phyloP scores from a whole-genome alignment of 1,140 invertebrate species.

The Ladona fulva region DNA sequence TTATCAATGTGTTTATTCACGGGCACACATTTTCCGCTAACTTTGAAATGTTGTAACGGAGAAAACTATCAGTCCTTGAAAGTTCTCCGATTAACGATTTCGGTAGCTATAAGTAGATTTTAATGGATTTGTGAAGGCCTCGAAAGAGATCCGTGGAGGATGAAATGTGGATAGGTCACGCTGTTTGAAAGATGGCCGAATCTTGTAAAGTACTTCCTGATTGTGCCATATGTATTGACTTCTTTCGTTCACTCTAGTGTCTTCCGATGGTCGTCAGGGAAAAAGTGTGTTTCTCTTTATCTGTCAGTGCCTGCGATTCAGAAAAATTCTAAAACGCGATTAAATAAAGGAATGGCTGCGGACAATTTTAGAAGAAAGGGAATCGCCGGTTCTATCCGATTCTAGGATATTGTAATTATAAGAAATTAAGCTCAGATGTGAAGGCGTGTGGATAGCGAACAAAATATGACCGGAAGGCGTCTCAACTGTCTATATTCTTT shows the following conservation, averaged over 20 bases:
- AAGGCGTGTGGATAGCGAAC: background rate
- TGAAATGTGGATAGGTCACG: too few relatives aligned
- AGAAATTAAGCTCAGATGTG: background rate
- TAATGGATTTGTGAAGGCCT: too few relatives aligned
- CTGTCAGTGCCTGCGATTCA: slow-evolving; percentile 2
- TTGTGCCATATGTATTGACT: background rate
- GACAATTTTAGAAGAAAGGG: background rate
- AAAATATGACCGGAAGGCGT: background rate
- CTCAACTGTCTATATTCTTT: slow-evolving; percentile 10
- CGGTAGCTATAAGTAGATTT: too few relatives aligned
- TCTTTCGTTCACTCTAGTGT: slow-evolving; percentile 9
- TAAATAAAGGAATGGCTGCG: too few relatives aligned
- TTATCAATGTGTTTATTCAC: too few relatives aligned
- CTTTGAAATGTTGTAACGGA: too few relatives aligned
- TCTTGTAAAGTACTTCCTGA: background rate
- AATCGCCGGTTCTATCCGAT: background rate
- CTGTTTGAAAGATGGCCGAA: too few relatives aligned
- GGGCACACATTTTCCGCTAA: too few relatives aligned
- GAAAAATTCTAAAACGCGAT: too few relatives aligned
- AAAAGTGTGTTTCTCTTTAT: slow-evolving; percentile 6
- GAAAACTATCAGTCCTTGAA: too few relatives aligned
- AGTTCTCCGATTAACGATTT: too few relatives aligned
- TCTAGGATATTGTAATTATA: background rate
- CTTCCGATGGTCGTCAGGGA: slow-evolving; percentile 1
- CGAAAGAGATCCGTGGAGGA: too few relatives aligned